phyloP scores from a whole-genome alignment of 2,113 vertebrate genomes.

The Riparia riparia region DNA sequence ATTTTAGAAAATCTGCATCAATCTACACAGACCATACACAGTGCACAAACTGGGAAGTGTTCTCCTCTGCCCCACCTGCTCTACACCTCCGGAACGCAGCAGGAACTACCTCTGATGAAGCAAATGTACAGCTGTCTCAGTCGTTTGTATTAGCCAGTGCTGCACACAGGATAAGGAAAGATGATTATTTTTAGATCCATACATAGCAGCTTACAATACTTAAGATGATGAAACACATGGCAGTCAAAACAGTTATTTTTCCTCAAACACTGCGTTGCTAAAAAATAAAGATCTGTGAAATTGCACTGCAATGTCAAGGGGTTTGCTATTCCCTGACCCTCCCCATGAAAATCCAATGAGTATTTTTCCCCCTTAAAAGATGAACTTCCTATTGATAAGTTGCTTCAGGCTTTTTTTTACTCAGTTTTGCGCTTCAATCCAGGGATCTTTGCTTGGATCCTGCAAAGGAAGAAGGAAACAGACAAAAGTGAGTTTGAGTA shows the following conservation, averaged over 20 bases:
- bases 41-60: slow-evolving; percentile 75
- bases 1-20: slow-evolving; percentile 80
- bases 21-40: slow-evolving; percentile 82
- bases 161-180: slow-evolving; percentile 77
- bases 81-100: slow-evolving; percentile 70
- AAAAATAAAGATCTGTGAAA: slow-evolving; percentile 87
- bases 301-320: slow-evolving; percentile 82
- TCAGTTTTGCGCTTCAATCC: slow-evolving; percentile 94
- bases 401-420: slow-evolving; percentile 73
- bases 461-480: slow-evolving; percentile 59
- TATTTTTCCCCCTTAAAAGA: slow-evolving; percentile 69
- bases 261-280: slow-evolving; percentile 82
- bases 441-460: slow-evolving; percentile 94
- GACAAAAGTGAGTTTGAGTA: not conserved
- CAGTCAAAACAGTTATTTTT: slow-evolving; percentile 79
- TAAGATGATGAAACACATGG: slow-evolving; percentile 81
- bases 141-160: slow-evolving; percentile 79
- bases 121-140: slow-evolving; percentile 77
- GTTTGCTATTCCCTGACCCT: slow-evolving; percentile 76
- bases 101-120: slow-evolving; percentile 76
- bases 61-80: slow-evolving; percentile 56
- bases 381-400: slow-evolving; percentile 58
- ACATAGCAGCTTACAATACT: slow-evolving; percentile 84
- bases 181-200: slow-evolving; percentile 80
- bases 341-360: slow-evolving; percentile 75